A percentile compares a stretch with the other conserved stretches of the same genome.
These are phyloP conservation scores for Pollachius pollachius DNA, from an alignment of 2,113 vertebrate species.

Conservation along the genomic window DNA sequence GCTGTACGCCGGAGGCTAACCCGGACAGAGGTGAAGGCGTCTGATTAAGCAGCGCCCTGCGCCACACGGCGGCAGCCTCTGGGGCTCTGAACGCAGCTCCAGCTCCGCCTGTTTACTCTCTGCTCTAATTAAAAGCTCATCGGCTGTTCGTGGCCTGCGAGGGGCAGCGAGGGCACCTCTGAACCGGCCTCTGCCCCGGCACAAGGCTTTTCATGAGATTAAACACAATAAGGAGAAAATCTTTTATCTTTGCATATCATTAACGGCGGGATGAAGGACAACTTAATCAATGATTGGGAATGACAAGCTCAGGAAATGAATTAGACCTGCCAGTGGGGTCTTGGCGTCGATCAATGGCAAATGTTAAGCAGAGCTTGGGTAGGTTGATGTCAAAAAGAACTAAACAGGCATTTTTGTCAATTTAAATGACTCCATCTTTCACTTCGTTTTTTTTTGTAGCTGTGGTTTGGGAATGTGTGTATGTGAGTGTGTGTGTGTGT, in stretches of 20 bases:
- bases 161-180: conserved; percentile 90
- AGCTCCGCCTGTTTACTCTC: conserved; percentile 43
- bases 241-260: conserved; percentile 97
- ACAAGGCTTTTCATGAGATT: conserved; percentile 94
- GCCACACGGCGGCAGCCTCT: background rate
- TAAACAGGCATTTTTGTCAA: conserved; percentile 32
- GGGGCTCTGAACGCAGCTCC: conserved; percentile 20
- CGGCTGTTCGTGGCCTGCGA: conserved; percentile 66
- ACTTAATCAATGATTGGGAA: conserved; percentile 92
- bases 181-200: conserved; percentile 86
- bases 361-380: conserved; percentile 79
- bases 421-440: conserved; percentile 9
- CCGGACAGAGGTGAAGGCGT: conserved; percentile 31
- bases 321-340: conserved; percentile 89
- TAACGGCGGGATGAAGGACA: conserved; percentile 90
- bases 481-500: too few relatives aligned
- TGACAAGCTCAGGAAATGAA: conserved; percentile 98
- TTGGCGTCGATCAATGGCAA: conserved; percentile 84
- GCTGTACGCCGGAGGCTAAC: conserved; percentile 18
- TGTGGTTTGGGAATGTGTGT: background rate
- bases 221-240: conserved; percentile 98
- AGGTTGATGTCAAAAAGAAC: conserved; percentile 35
- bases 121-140: conserved; percentile 88
- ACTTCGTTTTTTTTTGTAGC: background rate
- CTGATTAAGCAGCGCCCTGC: conserved; percentile 35